Conservation (phyloP, 2,888 invertebrate species). For the Cephus spinipes region DNA sequence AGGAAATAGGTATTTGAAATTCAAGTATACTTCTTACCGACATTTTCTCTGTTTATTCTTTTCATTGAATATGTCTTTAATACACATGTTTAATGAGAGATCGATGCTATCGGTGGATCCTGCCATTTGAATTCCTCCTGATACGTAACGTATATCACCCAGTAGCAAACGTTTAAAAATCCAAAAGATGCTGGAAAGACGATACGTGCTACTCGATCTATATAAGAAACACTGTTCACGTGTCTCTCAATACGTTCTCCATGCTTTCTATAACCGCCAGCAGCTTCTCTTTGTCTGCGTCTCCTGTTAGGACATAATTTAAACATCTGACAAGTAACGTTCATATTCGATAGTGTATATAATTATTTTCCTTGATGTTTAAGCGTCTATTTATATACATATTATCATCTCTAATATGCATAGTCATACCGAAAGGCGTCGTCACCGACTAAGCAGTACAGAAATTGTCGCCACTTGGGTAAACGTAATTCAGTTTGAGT, state of each 20-base stretch:
- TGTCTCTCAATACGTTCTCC: slow-evolving; percentile 70
- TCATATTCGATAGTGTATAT: not conserved
- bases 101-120: slow-evolving; percentile 73
- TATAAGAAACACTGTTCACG: slow-evolving; percentile 88
- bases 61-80: not conserved
- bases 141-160: slow-evolving; percentile 86
- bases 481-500: slow-evolving; percentile 84
- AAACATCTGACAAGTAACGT: not conserved
- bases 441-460: slow-evolving; percentile 84
- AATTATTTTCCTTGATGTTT: not conserved
- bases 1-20: not conserved
- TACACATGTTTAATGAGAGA: slow-evolving; percentile 65
- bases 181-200: slow-evolving; percentile 89
- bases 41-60: not conserved
- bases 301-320: slow-evolving; percentile 63
- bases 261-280: slow-evolving; percentile 58
- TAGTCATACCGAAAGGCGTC: slow-evolving; percentile 70
- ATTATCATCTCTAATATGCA: slow-evolving; percentile 44
- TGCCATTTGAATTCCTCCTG: slow-evolving; percentile 82
- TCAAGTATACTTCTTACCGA: not conserved
- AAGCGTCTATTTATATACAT: not conserved
- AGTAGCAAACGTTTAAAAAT: slow-evolving; percentile 88
- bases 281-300: slow-evolving; percentile 80
- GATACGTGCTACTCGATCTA: slow-evolving; percentile 84
- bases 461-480: slow-evolving; percentile 83